phyloP scores from a whole-genome alignment of 2,888 invertebrate species.

The Ectobius pallidus region DNA sequence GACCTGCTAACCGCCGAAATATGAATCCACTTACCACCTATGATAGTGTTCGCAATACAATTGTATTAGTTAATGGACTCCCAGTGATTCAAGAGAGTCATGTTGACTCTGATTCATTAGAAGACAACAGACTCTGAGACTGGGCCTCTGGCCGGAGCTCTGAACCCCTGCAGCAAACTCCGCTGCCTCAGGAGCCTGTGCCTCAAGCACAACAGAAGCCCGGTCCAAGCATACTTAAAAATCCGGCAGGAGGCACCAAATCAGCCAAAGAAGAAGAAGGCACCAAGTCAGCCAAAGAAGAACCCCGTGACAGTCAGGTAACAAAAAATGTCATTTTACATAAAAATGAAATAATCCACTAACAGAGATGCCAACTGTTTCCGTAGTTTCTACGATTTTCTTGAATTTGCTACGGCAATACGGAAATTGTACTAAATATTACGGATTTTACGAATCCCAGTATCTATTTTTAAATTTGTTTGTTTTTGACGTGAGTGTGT shows the following conservation, averaged over 20 bases:
- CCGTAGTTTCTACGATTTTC: no score
- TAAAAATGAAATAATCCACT: no score
- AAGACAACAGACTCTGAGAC: constrained; percentile 42
- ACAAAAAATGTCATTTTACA: background rate
- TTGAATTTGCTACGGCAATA: no score
- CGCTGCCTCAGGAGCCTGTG: background rate
- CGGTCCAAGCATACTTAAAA: constrained; percentile 32
- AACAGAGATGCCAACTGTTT: no score
- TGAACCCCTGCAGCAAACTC: no score
- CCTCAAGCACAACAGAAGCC: constrained; percentile 19
- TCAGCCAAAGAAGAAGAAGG: constrained; percentile 4
- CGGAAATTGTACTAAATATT: no score
- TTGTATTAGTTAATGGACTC: constrained; percentile 57
- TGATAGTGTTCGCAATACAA: constrained; percentile 58
- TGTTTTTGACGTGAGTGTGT: no score
- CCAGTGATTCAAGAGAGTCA: constrained; percentile 50
- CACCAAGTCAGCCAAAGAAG: constrained; percentile 13
- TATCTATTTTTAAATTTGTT: no score
- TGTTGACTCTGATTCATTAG: constrained; percentile 38
- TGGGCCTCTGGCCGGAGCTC: constrained; percentile 21
- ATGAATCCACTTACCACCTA: constrained; percentile 54
- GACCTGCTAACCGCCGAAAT: constrained; percentile 58
- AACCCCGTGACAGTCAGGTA: background rate
- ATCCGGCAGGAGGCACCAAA: constrained; percentile 9
- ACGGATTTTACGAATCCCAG: no score